Percentiles rank a stretch among this genome's conserved stretches.
phyloP scores from a whole-genome alignment of 2,113 vertebrate genomes.

The Fregetta grallaria region DNA sequence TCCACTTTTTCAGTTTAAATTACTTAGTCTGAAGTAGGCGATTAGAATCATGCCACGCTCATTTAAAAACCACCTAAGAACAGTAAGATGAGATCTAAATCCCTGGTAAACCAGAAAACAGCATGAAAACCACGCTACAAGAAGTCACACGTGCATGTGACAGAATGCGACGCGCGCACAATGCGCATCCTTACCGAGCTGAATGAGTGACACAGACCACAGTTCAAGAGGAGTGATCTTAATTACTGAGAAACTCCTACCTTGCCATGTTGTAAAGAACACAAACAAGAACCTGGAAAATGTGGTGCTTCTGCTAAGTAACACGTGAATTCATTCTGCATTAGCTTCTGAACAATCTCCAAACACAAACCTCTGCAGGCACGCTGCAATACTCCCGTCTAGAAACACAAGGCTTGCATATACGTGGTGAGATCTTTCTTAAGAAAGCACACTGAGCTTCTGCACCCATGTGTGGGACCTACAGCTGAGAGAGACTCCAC shows the following conservation, averaged over 20 bases:
- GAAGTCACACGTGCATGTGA: accelerated
- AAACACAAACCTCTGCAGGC: neutral
- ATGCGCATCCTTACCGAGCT: neutral
- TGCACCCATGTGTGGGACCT: neutral
- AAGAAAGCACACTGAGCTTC: neutral
- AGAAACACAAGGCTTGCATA: accelerated
- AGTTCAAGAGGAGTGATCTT: neutral
- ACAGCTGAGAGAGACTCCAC: neutral
- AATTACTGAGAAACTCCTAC: neutral
- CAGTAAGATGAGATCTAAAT: neutral
- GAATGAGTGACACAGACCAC: neutral
- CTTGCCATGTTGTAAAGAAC: neutral
- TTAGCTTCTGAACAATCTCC: neutral
- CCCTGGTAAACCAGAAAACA: neutral
- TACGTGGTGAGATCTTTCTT: neutral
- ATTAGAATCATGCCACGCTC: neutral
- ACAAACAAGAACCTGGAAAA: neutral
- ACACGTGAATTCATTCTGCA: neutral
- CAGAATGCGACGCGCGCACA: accelerated
- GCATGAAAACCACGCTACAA: neutral
- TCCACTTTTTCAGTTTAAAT: neutral
- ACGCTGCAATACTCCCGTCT: neutral
- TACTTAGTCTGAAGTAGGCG: neutral
- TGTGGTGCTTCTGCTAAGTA: neutral
- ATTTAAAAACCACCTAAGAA: neutral